Evolutionary conservation across 2,113 vertebrate species (phyloP).

Genomic region (Cyprinodon brontotheroides): DNA sequence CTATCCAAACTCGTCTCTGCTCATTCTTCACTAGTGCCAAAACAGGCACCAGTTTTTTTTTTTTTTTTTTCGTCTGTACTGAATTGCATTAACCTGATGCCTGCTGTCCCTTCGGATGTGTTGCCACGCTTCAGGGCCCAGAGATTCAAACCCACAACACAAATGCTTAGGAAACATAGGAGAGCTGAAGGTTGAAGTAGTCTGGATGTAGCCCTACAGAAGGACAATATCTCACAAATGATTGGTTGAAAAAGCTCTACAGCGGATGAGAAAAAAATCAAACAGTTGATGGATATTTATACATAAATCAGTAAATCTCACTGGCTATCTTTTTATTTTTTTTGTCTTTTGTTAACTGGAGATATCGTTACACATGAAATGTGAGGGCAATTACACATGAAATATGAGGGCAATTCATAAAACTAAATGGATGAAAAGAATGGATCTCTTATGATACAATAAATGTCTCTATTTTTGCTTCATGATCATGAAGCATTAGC

Average conservation of each 20-base stretch:
- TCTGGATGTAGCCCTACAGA: conserved; percentile 30
- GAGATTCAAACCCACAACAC: conserved; percentile 35
- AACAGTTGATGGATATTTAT: conserved; percentile 65
- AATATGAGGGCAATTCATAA: no score
- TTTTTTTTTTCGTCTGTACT: conserved; percentile 26
- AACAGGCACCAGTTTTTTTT: conserved; percentile 47
- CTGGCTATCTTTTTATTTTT: conserved; percentile 20
- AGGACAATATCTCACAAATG: conserved; percentile 63
- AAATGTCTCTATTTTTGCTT: no score
- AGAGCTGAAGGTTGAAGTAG: conserved; percentile 49
- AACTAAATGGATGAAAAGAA: no score
- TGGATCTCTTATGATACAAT: no score
- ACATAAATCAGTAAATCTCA: conserved; percentile 58
- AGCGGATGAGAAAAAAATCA: conserved; percentile 60
- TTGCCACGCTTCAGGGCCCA: conserved; percentile 54
- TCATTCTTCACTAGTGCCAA: conserved; percentile 60
- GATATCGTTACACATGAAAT: no score
- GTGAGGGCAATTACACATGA: no score
- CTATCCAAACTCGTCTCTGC: conserved; percentile 64
- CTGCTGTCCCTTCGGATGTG: conserved; percentile 61
- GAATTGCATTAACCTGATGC: conserved; percentile 60
- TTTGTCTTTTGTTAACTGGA: conserved; percentile 17
- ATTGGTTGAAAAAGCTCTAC: conserved; percentile 48
- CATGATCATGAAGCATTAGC: no score
- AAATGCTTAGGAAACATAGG: conserved; percentile 30